Evolutionary conservation across 2,113 vertebrate species (phyloP), one percentile per base, ranked within the genome.

Genomic region (Sphyrna mokarran): DNA sequence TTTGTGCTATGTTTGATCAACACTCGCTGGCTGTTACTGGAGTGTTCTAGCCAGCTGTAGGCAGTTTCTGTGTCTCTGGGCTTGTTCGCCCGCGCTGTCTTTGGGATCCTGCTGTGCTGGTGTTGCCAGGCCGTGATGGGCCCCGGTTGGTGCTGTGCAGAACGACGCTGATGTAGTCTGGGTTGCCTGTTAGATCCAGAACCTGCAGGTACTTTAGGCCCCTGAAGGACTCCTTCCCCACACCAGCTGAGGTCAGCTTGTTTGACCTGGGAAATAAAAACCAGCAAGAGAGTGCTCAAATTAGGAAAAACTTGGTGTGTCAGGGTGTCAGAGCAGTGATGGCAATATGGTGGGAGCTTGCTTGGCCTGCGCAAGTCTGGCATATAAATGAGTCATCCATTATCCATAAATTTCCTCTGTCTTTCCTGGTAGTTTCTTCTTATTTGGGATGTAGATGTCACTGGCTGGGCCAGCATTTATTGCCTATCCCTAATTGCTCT

Each of bases 121-220:
- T 95, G 94, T 72, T 58, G 40, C 48, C 93, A 37, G 91, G 95
- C 76, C 0, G 48, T 7, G 22, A 5, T 0, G 1, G 11, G 10
- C 61, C 40, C 18, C 16, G 8, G 4, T 2, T 63, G n/a, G 48
- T 4, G 61, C 54, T 33, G 96, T 96, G 61, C 0, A 43, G 0
- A 20, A 26, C 93, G 89, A 97, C 85, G 85, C 96, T 95, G 96
- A 97, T 96, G 20, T 96, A 96, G 85, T 97, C 97, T 0, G 33
- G 97, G 90, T 97, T 97, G 1, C 96, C 96, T 0, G 96, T 95
- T 0, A 97, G 97, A 80, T 97, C 97, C 37, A 97, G 96, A 40
- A 97, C 33, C 0, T 96, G 96, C 54, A 97, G 86, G 54, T 96
- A 96, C 3, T 26, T 58, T 95, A 97, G 96, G 29, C 96, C 96